Percentiles rank a stretch among this genome's conserved stretches.
Conservation (phyloP, 30 jellyfish, hydroid and myxozoan genomes). For the Morbakka virulenta region DNA sequence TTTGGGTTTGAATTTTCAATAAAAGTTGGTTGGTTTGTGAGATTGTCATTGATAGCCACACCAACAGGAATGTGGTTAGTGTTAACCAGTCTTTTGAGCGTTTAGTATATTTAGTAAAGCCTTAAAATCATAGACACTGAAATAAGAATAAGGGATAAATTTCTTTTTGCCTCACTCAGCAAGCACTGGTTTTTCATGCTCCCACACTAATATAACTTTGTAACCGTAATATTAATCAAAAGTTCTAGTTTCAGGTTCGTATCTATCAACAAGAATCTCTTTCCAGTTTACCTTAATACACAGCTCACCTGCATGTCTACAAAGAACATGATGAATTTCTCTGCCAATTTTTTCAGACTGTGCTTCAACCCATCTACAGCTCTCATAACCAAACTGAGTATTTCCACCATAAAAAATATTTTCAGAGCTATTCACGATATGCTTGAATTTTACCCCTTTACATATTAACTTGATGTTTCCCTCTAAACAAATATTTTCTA, state of each 20-base stretch:
- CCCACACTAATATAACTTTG: no score
- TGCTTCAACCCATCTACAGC: neutral
- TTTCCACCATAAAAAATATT: neutral
- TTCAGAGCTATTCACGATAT: neutral
- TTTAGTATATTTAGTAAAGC: neutral
- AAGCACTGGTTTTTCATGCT: no score
- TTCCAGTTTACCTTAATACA: neutral
- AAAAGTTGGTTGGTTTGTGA: slow-evolving; percentile 9
- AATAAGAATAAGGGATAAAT: slow-evolving; percentile 33
- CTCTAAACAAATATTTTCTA: neutral
- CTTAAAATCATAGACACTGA: slow-evolving; percentile 23
- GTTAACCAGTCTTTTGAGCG: neutral
- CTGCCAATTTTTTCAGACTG: neutral
- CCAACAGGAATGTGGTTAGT: slow-evolving; percentile 18
- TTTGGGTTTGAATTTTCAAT: slow-evolving; percentile 1
- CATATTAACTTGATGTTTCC: neutral
- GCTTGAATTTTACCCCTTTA: neutral
- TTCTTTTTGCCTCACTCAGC: no score
- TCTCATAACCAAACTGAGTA: neutral
- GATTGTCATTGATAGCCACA: slow-evolving; percentile 38
- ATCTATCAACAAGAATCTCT: slow-evolving; percentile 1
- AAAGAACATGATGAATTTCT: neutral
- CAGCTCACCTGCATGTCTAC: neutral
- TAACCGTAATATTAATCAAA: slow-evolving; percentile 17
- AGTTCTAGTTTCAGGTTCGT: slow-evolving; percentile 13